These are phyloP conservation scores for Aleiodes alternator DNA, from an alignment of 2,888 invertebrate genomes.

Conservation along the genomic window DNA sequence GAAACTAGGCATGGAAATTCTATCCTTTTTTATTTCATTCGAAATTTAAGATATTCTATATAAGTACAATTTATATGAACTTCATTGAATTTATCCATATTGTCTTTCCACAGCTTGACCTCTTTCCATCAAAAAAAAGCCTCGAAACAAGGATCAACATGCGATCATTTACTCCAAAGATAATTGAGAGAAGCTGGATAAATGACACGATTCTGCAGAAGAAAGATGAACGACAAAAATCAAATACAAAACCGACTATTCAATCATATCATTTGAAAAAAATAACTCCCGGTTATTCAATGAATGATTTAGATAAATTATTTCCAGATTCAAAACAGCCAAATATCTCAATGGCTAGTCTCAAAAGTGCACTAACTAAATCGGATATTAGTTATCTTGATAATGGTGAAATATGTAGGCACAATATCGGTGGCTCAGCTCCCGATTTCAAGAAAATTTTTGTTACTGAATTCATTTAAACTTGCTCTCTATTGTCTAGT, in stretches of 20 bases:
- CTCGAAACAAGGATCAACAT: slow-evolving; percentile 68
- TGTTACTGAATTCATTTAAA: slow-evolving; percentile 76
- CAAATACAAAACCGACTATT: slow-evolving; percentile 65
- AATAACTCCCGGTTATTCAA: slow-evolving; percentile 70
- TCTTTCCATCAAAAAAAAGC: slow-evolving; percentile 62
- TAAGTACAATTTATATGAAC: too few relatives aligned
- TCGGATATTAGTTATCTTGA: slow-evolving; percentile 71
- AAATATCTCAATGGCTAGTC: slow-evolving; percentile 71
- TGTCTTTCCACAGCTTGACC: slow-evolving; percentile 60
- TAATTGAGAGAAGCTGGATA: slow-evolving; percentile 64
- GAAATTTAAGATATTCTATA: too few relatives aligned
- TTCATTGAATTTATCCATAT: background rate
- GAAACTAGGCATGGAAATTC: too few relatives aligned
- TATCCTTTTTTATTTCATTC: too few relatives aligned
- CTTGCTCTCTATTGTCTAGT: slow-evolving; percentile 2
- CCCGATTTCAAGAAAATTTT: slow-evolving; percentile 79
- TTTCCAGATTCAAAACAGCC: slow-evolving; percentile 57
- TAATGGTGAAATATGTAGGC: slow-evolving; percentile 73
- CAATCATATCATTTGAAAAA: slow-evolving; percentile 69
- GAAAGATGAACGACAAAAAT: slow-evolving; percentile 35
- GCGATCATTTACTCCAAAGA: slow-evolving; percentile 70
- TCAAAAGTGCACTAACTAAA: slow-evolving; percentile 70
- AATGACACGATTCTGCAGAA: slow-evolving; percentile 49
- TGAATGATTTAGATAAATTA: slow-evolving; percentile 73
- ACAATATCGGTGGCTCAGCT: slow-evolving; percentile 76